Base-by-base conservation (phyloP, 64 coral and sea anemone genomes). In the Acropora yongei region DNA sequence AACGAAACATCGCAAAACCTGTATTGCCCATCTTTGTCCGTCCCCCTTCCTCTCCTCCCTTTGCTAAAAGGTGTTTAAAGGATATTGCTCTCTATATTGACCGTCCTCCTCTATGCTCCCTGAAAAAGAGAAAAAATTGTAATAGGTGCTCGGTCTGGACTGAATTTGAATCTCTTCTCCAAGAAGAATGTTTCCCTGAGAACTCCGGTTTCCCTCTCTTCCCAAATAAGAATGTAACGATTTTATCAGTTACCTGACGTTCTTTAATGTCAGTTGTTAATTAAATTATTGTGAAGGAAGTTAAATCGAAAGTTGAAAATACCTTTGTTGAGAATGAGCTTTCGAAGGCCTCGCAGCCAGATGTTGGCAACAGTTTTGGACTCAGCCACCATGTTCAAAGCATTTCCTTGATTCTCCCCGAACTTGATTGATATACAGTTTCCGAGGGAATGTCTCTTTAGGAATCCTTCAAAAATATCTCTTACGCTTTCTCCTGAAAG, bases 41-140 rank as follows among this genome's bases (percentile, higher is more conserved):
- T 30, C 30, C 30, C 0, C 30, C 30, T 30, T 30, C 30, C 30
- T 30, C 30, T 30, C 30, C 0, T 30, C 30, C 30, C 0, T 30
- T 14, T 3, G 55, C 30, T 57, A 41, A 6, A 67, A 2, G 17
- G 20, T 12, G 10, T 0, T 40, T 69, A 96, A 96, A 96, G 88
- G 95, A 96, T 96, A 96, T 90, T 90, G 63, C 17, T 90, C 89
- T 74, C 95, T 76, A 0, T 82, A 40, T 48, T 79, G 76, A 4
- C 63, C 57, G 18, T 90, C 95, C 45, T 88, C 82, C 41, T 87
- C 76, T 65, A 79, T 53, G 55, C 77, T 91, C 49, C 84, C 95
- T 55, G 79, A 40, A 53, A 74, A 80, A 76, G 42, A 2, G 47
- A 85, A 75, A 75, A 71, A 68, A 30, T 72, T n/a, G 30, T 30